A percentile compares a stretch with the other conserved stretches of the same genome.
phyloP scores from a whole-genome alignment of 2,113 vertebrate species.

The Sardina pilchardus region DNA sequence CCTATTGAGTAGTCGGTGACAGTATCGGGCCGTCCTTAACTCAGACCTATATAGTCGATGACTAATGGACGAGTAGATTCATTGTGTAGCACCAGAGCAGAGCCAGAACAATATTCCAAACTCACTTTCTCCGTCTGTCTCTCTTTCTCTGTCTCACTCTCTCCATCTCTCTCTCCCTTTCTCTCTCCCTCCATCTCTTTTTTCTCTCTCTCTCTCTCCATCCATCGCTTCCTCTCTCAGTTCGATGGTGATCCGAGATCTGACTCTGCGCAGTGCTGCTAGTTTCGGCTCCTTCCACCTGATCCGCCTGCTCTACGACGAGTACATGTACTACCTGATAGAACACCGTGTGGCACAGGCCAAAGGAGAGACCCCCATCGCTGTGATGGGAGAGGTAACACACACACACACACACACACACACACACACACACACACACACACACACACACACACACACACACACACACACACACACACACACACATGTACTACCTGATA shows the following conservation, averaged over 20 bases:
- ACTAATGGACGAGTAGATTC: too few species aligned
- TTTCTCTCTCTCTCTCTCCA: not conserved
- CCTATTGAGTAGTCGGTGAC: too few species aligned
- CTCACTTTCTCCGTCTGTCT: not conserved
- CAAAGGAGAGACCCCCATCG: conserved; percentile 90
- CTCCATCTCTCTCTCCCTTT: not conserved
- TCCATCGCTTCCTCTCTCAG: conserved; percentile 57
- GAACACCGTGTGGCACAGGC: conserved; percentile 91
- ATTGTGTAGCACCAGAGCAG: too few species aligned
- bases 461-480: too few species aligned
- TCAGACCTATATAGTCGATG: too few species aligned
- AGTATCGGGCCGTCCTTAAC: too few species aligned
- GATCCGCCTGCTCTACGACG: conserved; percentile 89
- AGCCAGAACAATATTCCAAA: too few species aligned
- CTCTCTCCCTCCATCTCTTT: not conserved
- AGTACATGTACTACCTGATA: conserved; percentile 95
- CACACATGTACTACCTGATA: conserved; percentile 87
- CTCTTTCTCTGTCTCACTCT: not conserved
- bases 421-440: not conserved
- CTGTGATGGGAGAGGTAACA: conserved; percentile 91
- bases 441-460: not conserved
- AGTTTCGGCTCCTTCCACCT: conserved; percentile 93
- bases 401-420: not conserved
- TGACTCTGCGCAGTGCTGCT: conserved; percentile 89
- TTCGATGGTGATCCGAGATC: conserved; percentile 92